Evolutionary conservation across 2,888 invertebrate genomes (phyloP), one percentile per base, ranked within the genome.

Genomic region (Spodoptera picta): DNA sequence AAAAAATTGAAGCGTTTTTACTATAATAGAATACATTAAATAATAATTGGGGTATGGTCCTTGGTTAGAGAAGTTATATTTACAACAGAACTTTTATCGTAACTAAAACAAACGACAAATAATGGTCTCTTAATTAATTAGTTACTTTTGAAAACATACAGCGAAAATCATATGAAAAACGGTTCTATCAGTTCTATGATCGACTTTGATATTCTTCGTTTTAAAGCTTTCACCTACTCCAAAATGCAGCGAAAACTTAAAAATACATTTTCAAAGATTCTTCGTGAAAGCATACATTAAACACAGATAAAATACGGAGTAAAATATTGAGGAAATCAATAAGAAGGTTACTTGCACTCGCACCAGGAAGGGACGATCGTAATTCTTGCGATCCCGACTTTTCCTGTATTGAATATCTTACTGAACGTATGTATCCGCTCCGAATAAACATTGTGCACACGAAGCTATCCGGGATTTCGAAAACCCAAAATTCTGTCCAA

Each of bases 371-470:
- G 56, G 63, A 68, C 64, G 70, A 53, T 71, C 72, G 64, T 77
- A 77, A 78, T 77, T 82, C 80, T 77, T 79, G 78, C 77, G 69
- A 80, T 75, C 58, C 73, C 65, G 73, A 67, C 66, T 77, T 81
- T 75, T 71, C 75, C 73, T 65, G 77, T 74, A 82, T 85, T 77
- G 73, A 81, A 82, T 82, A 76, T 81, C 80, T 82, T 79, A 77
- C 78, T 80, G 55, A 64, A 73, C 66, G 50, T 62, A 53, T 43
- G 51, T 73, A 75, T 77, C 69, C 73, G 60, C 45, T 69, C 49
- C 57, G 67, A 65, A 75, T 77, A 67, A 73, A 73, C 70, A 59
- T 62, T 59, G 52, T 50, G 24, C 64, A 62, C 23, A 45, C 54
- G 42, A 65, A 60, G 54, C 64, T 63, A 67, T 65, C 60, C 70